Base-by-base conservation (phyloP, 1,140 invertebrate species). In the Propsilocerus akamusi region DNA sequence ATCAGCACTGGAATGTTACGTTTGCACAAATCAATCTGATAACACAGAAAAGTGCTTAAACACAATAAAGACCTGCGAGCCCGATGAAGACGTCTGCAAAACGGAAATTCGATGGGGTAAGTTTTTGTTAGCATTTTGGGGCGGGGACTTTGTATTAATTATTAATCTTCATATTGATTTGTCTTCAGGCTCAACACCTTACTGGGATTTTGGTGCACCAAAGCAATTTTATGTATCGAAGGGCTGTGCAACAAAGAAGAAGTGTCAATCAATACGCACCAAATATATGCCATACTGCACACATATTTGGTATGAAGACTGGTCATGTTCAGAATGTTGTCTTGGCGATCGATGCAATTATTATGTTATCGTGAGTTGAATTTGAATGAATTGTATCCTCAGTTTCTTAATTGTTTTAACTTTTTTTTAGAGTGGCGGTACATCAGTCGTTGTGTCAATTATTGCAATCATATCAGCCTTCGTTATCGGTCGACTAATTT, bases 221-320 rank as follows among this genome's bases (percentile, higher is more conserved):
- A 94, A 97, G 63, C 91, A 97, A 57, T 92, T 85, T 68, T 97
- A 91, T 60, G 79, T 98, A 23, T 90, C 87, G 0, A 98, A 98
- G 68, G 69, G 75, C 25, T 98, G 94, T 74, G 78, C 88, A 12
- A 83, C 80, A 10, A 81, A 81, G 62, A 73, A 77, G 5, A 72
- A 80, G 50, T 99, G 95, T 66, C 76, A 83, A 49, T 67, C 68
- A 51, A 75, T 74, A 50, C 72, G 82, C 55, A 71, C 70, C 48
- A 68, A 69, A 20, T 78, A 80, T 54, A 86, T 87, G 76, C 68
- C 72, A 11, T 72, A 77, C 53, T 98, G 94, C 63, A 90, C 90
- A 17, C 78, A 94, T 60, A 90, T 98, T 59, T 97, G 91, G 90
- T 99, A 96, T 59, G 80, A 92, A 60, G 94, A 98, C 69, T 98